phyloP scores from a whole-genome alignment of 2,888 invertebrate species.

The Cephus sareptanus region DNA sequence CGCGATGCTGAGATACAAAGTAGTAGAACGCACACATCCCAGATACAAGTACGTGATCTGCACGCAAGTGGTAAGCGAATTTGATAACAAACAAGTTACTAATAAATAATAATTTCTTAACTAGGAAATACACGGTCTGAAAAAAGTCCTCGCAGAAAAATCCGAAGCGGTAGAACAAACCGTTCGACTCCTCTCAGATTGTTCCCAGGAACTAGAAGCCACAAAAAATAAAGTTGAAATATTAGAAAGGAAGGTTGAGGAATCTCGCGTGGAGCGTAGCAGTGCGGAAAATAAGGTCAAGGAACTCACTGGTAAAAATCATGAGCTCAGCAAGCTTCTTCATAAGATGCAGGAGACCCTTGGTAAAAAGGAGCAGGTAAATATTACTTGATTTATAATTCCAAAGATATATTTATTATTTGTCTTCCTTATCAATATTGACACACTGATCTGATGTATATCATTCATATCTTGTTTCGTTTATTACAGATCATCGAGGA shows the following conservation, averaged over 20 bases:
- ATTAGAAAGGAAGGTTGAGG: conserved; percentile 38
- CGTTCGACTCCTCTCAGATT: conserved; percentile 28
- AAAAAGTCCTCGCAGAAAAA: conserved; percentile 53
- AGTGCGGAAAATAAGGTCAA: conserved; percentile 27
- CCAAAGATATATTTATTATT: not conserved
- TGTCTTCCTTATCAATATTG: not conserved
- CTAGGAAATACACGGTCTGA: conserved; percentile 52
- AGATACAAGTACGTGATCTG: conserved; percentile 40
- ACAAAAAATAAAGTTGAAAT: conserved; percentile 35
- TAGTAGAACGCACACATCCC: conserved; percentile 40
- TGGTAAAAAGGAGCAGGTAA: conserved; percentile 50
- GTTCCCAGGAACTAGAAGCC: conserved; percentile 41
- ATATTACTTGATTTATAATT: not conserved
- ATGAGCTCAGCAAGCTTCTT: conserved; percentile 36
- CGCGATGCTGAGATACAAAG: conserved; percentile 46
- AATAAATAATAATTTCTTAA: not conserved
- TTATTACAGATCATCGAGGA: conserved; percentile 44
- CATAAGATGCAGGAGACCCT: conserved; percentile 45
- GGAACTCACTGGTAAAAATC: conserved; percentile 34
- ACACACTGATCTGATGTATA: too few species aligned
- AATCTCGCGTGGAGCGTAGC: conserved; percentile 35
- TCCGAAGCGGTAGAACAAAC: conserved; percentile 38
- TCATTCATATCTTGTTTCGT: not conserved
- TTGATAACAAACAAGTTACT: not conserved
- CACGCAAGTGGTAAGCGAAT: not conserved